These are phyloP conservation scores for Drosophila mimica DNA, from an alignment of 2,888 invertebrate genomes.

Conservation along the genomic window DNA sequence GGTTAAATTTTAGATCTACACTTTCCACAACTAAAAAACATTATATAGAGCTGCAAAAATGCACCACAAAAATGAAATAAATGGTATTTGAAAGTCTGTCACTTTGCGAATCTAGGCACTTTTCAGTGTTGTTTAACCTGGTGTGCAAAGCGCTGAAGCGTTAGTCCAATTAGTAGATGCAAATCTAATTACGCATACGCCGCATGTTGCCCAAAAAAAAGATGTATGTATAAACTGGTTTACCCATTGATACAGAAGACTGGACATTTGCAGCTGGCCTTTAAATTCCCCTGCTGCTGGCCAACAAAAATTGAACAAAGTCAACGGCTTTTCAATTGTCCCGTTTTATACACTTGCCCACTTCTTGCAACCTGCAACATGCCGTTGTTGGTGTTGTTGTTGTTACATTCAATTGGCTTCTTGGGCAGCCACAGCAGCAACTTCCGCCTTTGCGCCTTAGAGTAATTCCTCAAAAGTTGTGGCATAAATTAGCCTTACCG, in stretches of 20 bases:
- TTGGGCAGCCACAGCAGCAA: conserved; percentile 47
- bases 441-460: conserved; percentile 74
- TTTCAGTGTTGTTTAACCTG: neutral
- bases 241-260: conserved; percentile 11
- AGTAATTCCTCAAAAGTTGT: conserved; percentile 60
- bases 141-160: conserved; percentile 23
- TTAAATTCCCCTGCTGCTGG: conserved; percentile 34
- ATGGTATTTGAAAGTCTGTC: neutral
- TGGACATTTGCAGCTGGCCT: conserved; percentile 49
- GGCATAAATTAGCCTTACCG: conserved; percentile 76
- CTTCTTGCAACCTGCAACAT: conserved; percentile 51
- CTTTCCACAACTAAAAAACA: neutral
- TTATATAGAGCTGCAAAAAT: neutral
- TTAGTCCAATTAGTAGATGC: conserved; percentile 64
- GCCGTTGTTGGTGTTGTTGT: conserved; percentile 34
- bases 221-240: conserved; percentile 40
- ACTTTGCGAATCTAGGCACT: neutral
- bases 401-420: conserved; percentile 79
- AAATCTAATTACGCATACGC: conserved; percentile 75
- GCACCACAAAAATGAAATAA: neutral
- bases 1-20: neutral
- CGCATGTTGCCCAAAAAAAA: conserved; percentile 32
- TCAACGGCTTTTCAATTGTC: conserved; percentile 37
- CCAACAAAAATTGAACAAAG: conserved; percentile 27
- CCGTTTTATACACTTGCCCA: conserved; percentile 28